Percentiles rank a stretch among this genome's conserved stretches.
Evolutionary conservation across 2,888 invertebrate genomes (phyloP).

Genomic region (Himalopsyche kuldschensis): DNA sequence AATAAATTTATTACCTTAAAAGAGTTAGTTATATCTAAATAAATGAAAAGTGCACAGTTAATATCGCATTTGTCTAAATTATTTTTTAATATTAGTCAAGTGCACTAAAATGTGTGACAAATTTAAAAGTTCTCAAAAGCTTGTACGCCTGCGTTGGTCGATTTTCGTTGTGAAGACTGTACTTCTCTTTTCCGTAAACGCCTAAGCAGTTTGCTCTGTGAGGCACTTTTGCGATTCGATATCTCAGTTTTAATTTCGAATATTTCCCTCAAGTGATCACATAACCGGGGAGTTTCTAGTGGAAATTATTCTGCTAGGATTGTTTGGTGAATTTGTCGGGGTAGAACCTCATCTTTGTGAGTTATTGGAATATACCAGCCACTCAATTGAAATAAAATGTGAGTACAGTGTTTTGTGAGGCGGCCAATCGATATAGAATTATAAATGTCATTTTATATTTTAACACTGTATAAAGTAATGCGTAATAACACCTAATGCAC

Average conservation of each 20-base stretch:
- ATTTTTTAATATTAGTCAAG: too few relatives aligned
- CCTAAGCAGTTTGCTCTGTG: constrained; percentile 27
- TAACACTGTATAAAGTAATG: background rate
- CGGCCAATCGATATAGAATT: constrained; percentile 9
- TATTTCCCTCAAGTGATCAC: constrained; percentile 3
- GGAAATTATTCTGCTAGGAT: background rate
- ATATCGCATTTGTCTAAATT: too few relatives aligned
- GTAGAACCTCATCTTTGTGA: background rate
- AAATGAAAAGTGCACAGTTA: too few relatives aligned
- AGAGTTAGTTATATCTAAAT: too few relatives aligned
- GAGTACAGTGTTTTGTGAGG: background rate
- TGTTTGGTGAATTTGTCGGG: background rate
- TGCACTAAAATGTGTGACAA: background rate
- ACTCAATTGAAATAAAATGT: constrained; percentile 2
- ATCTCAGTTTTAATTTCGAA: constrained; percentile 11
- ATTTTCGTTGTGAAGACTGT: constrained; percentile 20
- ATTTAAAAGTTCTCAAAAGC: background rate
- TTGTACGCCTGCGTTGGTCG: background rate
- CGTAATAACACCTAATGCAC: background rate
- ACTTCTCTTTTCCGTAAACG: constrained; percentile 28
- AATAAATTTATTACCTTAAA: too few relatives aligned
- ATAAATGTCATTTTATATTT: constrained; percentile 11
- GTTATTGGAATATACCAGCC: background rate
- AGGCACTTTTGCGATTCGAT: constrained; percentile 23
- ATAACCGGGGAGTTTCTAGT: background rate